Base-by-base conservation (phyloP, 37 sponge, comb jelly and placozoan species). In the Ianthella basta region DNA sequence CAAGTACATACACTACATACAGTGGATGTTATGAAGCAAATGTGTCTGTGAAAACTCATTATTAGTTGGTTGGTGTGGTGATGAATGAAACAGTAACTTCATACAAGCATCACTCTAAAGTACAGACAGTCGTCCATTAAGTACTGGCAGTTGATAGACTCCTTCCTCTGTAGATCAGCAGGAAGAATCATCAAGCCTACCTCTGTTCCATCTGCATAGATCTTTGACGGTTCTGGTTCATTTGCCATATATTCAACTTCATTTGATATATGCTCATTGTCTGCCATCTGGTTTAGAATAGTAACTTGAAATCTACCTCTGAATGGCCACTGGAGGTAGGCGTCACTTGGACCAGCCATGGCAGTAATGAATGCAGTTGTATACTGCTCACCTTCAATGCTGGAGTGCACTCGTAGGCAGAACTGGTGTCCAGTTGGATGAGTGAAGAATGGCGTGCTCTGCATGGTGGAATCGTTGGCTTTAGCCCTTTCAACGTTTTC, bases 81-180 rank as follows among this genome's bases (percentile, higher is more conserved):
- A n/a, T n/a, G n/a, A n/a, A n/a, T n/a, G n/a, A n/a, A n/a, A n/a
- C n/a, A n/a, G n/a, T n/a, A n/a, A n/a, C n/a, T n/a, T n/a, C n/a
- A n/a, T n/a, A n/a, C n/a, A 4, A 75, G 21, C 40, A 40, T 36
- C 35, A 75, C 23, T 10, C 15, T 40, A 10, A 75, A 75, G 25
- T 15, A 41, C 54, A 75, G 39, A 75, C 78, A 75, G 39, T 75
- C 54, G 10, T 75, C 78, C 53, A 40, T 75, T 10, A 75, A 41
- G 39, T 75, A 75, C 53, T 75, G 44, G 34, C 70, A 30, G 27
- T 6, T 30, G 4, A n/a, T 13, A 34, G 35, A 18, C 8, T 3
- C 6, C 15, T 75, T 8, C 16, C 23, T 75, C 2, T 41, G 20
- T 24, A 75, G 78, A 4, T 75, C 54, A 41, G 21, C 12, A 1